Evolutionary conservation across 2,888 invertebrate genomes (phyloP).

Genomic region (Cephalotes varians): DNA sequence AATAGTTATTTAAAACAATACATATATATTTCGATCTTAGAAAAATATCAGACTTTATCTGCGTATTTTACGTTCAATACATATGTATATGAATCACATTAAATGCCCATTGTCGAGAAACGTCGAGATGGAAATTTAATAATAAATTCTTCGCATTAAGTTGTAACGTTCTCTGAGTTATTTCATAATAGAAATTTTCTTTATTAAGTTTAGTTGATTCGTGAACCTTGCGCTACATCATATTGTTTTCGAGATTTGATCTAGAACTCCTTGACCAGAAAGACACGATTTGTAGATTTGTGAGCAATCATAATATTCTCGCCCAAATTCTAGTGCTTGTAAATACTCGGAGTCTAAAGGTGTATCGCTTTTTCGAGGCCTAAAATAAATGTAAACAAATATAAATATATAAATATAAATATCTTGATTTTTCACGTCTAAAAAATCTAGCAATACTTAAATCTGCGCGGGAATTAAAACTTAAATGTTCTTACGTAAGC

Average conservation of each 20-base stretch:
- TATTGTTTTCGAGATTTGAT: conserved; percentile 81
- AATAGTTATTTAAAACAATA: no score
- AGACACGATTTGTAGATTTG: conserved; percentile 89
- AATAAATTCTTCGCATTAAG: background rate
- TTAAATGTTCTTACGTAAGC: conserved; percentile 82
- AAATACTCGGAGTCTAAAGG: conserved; percentile 88
- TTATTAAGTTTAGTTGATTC: background rate
- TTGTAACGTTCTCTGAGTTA: background rate
- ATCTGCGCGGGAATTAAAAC: background rate
- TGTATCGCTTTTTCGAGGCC: conserved; percentile 87
- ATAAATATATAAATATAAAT: no score
- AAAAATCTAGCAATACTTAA: background rate
- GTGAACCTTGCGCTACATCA: background rate
- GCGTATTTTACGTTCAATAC: no score
- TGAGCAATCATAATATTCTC: conserved; percentile 89
- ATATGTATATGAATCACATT: no score
- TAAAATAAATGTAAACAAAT: no score
- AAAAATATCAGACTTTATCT: no score
- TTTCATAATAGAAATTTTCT: background rate
- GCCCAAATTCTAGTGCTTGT: conserved; percentile 89
- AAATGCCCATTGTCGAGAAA: background rate
- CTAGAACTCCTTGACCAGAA: conserved; percentile 88
- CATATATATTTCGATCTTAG: no score
- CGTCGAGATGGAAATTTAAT: background rate
- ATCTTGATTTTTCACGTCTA: background rate